Percentiles rank a stretch among this genome's conserved stretches.
Conservation (phyloP, 2,113 vertebrate species). For the Emydura subglobosa region DNA sequence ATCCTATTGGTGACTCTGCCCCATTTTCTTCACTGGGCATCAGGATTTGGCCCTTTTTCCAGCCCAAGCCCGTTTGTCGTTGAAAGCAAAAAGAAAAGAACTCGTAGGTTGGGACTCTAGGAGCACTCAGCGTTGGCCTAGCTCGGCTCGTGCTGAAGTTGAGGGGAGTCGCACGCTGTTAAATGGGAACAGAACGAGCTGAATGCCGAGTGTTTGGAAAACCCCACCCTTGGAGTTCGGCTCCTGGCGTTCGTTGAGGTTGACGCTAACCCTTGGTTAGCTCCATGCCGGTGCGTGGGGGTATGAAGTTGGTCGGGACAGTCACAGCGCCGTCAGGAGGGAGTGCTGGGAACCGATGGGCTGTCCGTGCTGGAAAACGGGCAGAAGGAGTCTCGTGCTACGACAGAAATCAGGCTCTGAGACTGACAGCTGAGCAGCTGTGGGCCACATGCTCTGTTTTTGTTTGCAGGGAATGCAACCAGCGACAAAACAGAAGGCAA, state of each 20-base stretch:
- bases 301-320: neutral
- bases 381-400: neutral
- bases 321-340: neutral
- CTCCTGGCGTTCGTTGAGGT: neutral
- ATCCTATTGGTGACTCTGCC: neutral
- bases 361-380: rapidly evolving
- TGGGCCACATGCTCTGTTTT: neutral
- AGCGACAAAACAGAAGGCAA: slow-evolving; percentile 88
- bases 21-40: neutral
- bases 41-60: neutral
- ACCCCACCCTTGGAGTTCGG: neutral
- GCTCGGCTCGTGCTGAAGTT: neutral
- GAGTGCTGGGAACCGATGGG: neutral
- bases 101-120: neutral
- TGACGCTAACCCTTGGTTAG: neutral
- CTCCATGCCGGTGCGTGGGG: neutral
- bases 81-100: neutral
- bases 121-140: neutral
- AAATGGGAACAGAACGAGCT: neutral
- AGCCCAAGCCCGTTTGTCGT: neutral
- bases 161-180: neutral
- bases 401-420: neutral
- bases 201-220: neutral
- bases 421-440: neutral
- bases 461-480: slow-evolving; percentile 82